phyloP scores from a whole-genome alignment of 2,888 invertebrate species.

The Augiades crinisus region DNA sequence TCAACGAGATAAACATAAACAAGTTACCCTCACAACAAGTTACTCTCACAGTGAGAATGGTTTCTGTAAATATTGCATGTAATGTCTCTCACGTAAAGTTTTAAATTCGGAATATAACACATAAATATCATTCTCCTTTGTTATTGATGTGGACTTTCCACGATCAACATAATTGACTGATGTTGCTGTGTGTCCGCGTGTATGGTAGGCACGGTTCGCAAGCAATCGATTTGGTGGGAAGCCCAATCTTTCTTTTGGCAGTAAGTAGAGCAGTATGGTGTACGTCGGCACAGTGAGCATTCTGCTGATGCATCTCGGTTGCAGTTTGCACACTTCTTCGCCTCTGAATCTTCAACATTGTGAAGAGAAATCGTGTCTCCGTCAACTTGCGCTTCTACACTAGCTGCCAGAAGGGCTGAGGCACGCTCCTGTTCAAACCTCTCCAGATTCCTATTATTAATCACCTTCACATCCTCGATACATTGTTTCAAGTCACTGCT shows the following conservation, averaged over 20 bases:
- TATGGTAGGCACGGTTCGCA: constrained; percentile 83
- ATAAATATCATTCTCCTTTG: too few relatives aligned
- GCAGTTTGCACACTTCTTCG: constrained; percentile 95
- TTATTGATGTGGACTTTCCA: constrained; percentile 87
- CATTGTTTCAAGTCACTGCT: constrained; percentile 87
- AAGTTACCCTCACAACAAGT: too few relatives aligned
- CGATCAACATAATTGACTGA: constrained; percentile 93
- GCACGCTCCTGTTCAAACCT: constrained; percentile 83
- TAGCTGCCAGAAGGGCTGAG: constrained; percentile 84
- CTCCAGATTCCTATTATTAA: constrained; percentile 84
- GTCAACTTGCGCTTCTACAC: constrained; percentile 84
- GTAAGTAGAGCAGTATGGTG: constrained; percentile 94
- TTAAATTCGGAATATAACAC: too few relatives aligned
- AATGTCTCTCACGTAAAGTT: too few relatives aligned
- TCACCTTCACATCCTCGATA: constrained; percentile 86
- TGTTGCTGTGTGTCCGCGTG: constrained; percentile 71
- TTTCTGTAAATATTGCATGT: too few relatives aligned
- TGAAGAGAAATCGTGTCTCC: constrained; percentile 67
- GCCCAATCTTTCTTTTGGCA: constrained; percentile 96
- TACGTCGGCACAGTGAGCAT: constrained; percentile 92
- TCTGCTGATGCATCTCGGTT: constrained; percentile 93
- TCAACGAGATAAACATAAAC: too few relatives aligned
- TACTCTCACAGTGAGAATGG: too few relatives aligned
- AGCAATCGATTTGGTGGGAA: constrained; percentile 91
- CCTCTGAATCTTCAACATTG: constrained; percentile 82